Evolutionary conservation across 2,888 invertebrate genomes (phyloP), one percentile per base, ranked within the genome.

Genomic region (Metallyticus violacea): DNA sequence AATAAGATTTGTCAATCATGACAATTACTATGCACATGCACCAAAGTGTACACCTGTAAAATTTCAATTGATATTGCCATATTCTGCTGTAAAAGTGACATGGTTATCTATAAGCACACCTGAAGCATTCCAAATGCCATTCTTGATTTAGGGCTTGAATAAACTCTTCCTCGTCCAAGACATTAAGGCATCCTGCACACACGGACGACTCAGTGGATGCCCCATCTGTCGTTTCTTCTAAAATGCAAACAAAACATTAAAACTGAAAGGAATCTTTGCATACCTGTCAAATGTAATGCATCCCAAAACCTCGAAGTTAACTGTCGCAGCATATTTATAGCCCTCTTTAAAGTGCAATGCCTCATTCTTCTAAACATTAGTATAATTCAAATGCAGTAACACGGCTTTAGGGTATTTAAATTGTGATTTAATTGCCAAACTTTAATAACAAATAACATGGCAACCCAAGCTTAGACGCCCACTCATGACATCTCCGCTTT

Each of bases 61-160:
- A n/a, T n/a, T n/a, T n/a, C n/a, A n/a, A n/a, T n/a, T n/a, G n/a
- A n/a, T n/a, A n/a, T n/a, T n/a, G n/a, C n/a, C n/a, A n/a, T n/a
- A n/a, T n/a, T n/a, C n/a, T n/a, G n/a, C n/a, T n/a, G n/a, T n/a
- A n/a, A n/a, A n/a, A n/a, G n/a, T n/a, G n/a, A n/a, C n/a, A n/a
- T n/a, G n/a, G n/a, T n/a, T n/a, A n/a, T n/a, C 76, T 78, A n/a
- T 62, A 81, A 86, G 88, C 90, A 91, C 92, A 96, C 96, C 96
- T 94, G 91, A 97, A 97, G 91, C 97, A 97, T 91, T 97, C 97
- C 91, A 95, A 94, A 91, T 97, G 97, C 97, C 97, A 97, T 91
- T 96, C 96, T 91, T 97, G 96, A 88, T 95, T 95, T 88, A 97
- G 93, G 15, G 97, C 97, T 88, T 96, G 95, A 87, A 97, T 94